Base-by-base conservation (phyloP, 2,797 vertebrate genomes). In the Orestias chungarensis region DNA sequence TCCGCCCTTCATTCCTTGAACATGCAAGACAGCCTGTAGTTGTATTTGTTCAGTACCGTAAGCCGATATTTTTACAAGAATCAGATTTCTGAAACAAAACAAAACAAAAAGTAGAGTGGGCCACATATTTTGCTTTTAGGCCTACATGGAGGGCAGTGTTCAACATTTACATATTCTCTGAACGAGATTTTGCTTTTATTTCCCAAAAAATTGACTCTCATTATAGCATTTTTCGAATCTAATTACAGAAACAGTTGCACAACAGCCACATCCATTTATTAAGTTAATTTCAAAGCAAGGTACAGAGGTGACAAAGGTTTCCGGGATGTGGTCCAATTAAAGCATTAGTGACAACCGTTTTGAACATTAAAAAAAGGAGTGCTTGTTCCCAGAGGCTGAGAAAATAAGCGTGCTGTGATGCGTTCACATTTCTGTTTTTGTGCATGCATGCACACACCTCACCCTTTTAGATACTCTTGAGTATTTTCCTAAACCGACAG, bases 21-120 rank as follows among this genome's bases (percentile, higher is more conserved):
- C 82, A 84, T 38, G 73, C 76, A 70, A 92, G 84, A 82, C 70
- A 2, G 66, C 92, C 85, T 67, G 44, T 35, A 67, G 91, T 84
- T 81, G 81, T 86, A 87, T 90, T 90, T 86, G 76, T 91, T 86
- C 89, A 82, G 84, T 38, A 64, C 79, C 59, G 90, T 88, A 93
- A 93, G 88, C 79, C 59, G 90, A 93, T 92, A 91, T 89, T 91
- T 90, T 87, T 76, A 93, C 91, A 93, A 90, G 90, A 90, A 84
- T 93, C 88, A 68, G 84, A 87, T 92, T 92, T 93, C 91, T 90
- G 74, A 90, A 90, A 92, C 85, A 91, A 84, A 90, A n/a, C n/a
- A n/a, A n/a, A n/a, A n/a, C n/a, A n/a, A 91, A 83, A 90, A 86
- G 79, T 83, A 87, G 89, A 89, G 79, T 73, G 90, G 91, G 90